Percentiles rank a stretch among this genome's conserved stretches.
phyloP scores from a whole-genome alignment of 2,888 invertebrate genomes.

The Eupithecia tripunctaria region DNA sequence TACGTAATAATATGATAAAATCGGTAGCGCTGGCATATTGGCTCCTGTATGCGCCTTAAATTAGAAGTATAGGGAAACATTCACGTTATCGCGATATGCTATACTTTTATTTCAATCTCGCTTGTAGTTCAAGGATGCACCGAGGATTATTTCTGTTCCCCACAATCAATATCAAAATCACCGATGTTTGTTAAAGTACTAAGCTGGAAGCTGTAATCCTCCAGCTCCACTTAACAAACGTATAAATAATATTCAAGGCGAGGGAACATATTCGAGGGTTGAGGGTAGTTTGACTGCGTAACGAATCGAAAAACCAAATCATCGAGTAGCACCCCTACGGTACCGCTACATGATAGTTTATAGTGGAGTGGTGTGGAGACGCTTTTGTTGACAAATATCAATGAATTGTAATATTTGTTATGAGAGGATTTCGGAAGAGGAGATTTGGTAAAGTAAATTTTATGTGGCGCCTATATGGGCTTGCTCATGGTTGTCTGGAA shows the following conservation, averaged over 20 bases:
- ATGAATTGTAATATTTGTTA: not conserved
- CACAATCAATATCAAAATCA: conserved; percentile 75
- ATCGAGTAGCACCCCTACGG: conserved; percentile 83
- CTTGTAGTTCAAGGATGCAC: not conserved
- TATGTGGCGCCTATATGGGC: not conserved
- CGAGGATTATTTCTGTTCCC: conserved; percentile 14
- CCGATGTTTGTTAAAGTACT: conserved; percentile 82
- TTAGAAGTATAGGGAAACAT: no score
- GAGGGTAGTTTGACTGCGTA: conserved; percentile 85
- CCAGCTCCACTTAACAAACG: conserved; percentile 83
- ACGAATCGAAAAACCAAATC: conserved; percentile 85
- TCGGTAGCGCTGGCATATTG: no score
- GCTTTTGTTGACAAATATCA: conserved; percentile 19
- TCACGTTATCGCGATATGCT: not conserved
- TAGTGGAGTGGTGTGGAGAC: conserved; percentile 60
- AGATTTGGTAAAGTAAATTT: not conserved
- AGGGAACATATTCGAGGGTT: conserved; percentile 83
- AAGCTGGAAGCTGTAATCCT: conserved; percentile 79
- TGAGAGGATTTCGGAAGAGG: not conserved
- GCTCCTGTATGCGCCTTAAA: no score
- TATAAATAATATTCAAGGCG: conserved; percentile 85
- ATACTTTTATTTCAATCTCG: not conserved
- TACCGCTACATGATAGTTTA: conserved; percentile 82
- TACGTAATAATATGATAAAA: no score
- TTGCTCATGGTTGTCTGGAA: no score